Conservation (phyloP, 1,140 invertebrate genomes). For the Lucilia sericata region DNA sequence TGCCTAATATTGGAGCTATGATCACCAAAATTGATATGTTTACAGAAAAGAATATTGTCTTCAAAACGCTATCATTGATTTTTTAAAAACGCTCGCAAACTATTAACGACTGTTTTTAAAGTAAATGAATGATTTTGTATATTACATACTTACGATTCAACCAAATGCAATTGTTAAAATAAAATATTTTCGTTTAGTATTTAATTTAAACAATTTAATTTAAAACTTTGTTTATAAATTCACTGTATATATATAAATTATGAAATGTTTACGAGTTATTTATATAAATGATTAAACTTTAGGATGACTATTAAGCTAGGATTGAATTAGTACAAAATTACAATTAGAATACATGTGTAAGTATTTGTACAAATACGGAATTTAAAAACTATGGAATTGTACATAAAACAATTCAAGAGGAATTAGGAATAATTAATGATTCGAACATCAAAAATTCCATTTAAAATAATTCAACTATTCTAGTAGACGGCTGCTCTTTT, state of each 20-base stretch:
- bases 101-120: too few species aligned
- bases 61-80: too few species aligned
- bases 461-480: background rate
- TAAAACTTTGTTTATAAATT: slow-evolving; percentile 11
- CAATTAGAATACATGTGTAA: background rate
- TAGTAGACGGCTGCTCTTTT: background rate
- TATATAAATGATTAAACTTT: background rate
- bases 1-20: too few species aligned
- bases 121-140: too few species aligned
- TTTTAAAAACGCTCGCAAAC: too few species aligned
- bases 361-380: background rate
- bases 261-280: background rate
- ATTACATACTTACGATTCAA: too few species aligned
- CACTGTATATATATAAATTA: background rate
- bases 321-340: background rate
- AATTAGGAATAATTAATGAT: background rate
- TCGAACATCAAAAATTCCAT: background rate
- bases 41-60: too few species aligned
- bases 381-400: slow-evolving; percentile 29
- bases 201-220: background rate
- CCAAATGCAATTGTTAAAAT: too few species aligned
- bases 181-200: too few species aligned
- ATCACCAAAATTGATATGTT: too few species aligned
- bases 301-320: background rate
- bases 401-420: slow-evolving; percentile 38